Evolutionary conservation across 2,113 vertebrate species (phyloP).

Genomic region (Phocoena phocoena): DNA sequence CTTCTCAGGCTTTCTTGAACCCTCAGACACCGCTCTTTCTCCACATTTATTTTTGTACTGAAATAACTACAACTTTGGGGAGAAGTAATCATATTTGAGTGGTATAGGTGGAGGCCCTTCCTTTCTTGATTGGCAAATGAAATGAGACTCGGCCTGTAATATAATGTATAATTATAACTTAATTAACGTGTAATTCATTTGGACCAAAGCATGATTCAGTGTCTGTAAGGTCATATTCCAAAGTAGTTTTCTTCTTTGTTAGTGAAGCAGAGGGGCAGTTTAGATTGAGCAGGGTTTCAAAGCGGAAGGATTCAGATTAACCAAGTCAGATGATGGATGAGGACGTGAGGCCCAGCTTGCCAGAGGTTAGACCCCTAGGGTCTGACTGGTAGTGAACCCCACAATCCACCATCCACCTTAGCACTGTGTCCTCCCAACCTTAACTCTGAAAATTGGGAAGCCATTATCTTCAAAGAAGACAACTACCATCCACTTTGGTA

Average conservation of each 20-base stretch:
- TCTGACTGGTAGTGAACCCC: neutral
- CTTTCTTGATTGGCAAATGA: conserved; percentile 52
- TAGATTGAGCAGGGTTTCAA: neutral
- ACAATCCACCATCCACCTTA: neutral
- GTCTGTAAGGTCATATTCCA: conserved; percentile 32
- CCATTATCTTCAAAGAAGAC: neutral
- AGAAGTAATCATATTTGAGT: conserved; percentile 18
- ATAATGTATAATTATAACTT: conserved; percentile 56
- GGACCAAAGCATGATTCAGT: conserved; percentile 27
- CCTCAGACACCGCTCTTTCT: neutral
- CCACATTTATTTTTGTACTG: neutral
- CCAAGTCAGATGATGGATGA: neutral
- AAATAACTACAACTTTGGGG: neutral
- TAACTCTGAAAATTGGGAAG: neutral
- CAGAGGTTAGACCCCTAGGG: neutral
- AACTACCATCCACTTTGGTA: neutral
- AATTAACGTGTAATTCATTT: conserved; percentile 28
- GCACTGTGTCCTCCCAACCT: neutral
- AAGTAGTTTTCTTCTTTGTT: conserved; percentile 28
- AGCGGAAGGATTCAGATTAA: neutral
- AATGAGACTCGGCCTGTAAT: conserved; percentile 48
- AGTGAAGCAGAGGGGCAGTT: neutral
- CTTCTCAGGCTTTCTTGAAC: neutral
- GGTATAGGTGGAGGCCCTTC: conserved; percentile 7
- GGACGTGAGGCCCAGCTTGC: neutral